Conservation (phyloP, 2,797 vertebrate species). For the Schizopygopsis malacanthus region DNA sequence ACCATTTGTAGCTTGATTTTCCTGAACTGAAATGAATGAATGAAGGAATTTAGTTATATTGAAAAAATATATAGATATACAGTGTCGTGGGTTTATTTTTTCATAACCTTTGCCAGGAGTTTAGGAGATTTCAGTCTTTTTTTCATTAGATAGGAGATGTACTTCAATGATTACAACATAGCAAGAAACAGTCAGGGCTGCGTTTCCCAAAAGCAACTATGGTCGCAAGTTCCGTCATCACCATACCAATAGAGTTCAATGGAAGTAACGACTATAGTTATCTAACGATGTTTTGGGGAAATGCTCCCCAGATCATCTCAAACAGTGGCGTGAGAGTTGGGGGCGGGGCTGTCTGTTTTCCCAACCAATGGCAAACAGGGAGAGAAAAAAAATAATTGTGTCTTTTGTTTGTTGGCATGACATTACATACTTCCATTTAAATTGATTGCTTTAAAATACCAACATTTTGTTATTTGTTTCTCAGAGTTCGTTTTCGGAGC, state of each 20-base stretch:
- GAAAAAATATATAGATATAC: too few relatives aligned
- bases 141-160: too few relatives aligned
- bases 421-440: neutral
- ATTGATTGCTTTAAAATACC: neutral
- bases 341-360: neutral
- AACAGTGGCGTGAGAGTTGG: neutral
- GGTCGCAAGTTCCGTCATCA: too few relatives aligned
- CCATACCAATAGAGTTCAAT: too few relatives aligned
- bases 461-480: slow-evolving; percentile 11
- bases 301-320: neutral
- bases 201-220: too few relatives aligned
- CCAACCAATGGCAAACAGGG: neutral
- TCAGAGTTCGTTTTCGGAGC: neutral
- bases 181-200: too few relatives aligned
- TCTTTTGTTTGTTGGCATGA: slow-evolving; percentile 11
- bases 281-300: neutral
- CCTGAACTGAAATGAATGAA: neutral
- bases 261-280: too few relatives aligned
- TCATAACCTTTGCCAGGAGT: too few relatives aligned
- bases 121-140: too few relatives aligned
- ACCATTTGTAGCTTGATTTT: neutral
- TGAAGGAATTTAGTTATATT: neutral
- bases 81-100: too few relatives aligned
- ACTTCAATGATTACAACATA: too few relatives aligned
- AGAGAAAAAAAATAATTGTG: neutral